Percentiles rank a stretch among this genome's conserved stretches.
phyloP scores from a whole-genome alignment of 2,113 vertebrate genomes.

The Paramisgurnus dabryanus region DNA sequence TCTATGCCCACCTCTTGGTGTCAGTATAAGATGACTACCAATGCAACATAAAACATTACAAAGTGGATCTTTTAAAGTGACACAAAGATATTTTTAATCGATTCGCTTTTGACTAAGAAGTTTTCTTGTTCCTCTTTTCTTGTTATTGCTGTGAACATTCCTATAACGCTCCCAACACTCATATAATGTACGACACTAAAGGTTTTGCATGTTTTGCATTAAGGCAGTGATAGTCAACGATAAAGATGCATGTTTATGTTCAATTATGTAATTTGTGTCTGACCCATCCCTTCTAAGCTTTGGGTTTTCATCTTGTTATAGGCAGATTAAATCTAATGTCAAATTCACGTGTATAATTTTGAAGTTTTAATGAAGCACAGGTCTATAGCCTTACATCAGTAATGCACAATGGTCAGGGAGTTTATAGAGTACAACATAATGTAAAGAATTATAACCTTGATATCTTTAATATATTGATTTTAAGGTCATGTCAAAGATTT shows the following conservation, averaged over 20 bases:
- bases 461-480: no score
- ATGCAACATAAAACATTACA: no score
- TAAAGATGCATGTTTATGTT: no score
- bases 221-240: no score
- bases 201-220: slow-evolving; percentile 45
- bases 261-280: no score
- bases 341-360: slow-evolving; percentile 11
- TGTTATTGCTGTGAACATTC: neutral
- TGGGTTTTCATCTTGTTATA: slow-evolving; percentile 60
- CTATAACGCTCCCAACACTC: no score
- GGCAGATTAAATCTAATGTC: slow-evolving; percentile 44
- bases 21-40: no score
- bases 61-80: neutral
- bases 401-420: neutral
- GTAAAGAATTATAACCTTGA: no score
- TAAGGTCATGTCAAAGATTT: no score
- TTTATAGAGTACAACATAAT: neutral
- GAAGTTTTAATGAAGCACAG: neutral
- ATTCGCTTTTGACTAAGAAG: neutral
- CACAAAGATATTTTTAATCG: neutral
- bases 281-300: slow-evolving; percentile 31
- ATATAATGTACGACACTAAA: slow-evolving; percentile 5
- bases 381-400: neutral
- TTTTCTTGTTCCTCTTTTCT: neutral
- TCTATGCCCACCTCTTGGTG: no score